Conservation (phyloP, 2,888 invertebrate genomes). For the Sympetrum striolatum region DNA sequence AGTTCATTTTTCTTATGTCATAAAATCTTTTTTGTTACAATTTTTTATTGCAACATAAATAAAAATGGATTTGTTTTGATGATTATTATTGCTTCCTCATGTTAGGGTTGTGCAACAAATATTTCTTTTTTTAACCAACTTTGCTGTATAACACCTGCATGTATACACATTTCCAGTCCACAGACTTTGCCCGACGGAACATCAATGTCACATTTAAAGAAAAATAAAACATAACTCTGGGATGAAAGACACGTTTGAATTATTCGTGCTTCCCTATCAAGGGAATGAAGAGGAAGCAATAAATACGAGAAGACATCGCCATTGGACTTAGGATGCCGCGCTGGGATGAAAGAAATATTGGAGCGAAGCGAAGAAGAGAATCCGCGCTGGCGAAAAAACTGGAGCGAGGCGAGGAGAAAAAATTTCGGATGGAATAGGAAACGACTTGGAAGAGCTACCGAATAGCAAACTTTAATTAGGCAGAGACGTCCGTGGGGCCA, state of each 20-base stretch:
- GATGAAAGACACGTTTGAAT: neutral
- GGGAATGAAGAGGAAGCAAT: neutral
- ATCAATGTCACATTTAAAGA: no score
- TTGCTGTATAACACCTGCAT: no score
- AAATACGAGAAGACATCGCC: neutral
- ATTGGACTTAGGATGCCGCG: neutral
- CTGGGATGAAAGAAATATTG: neutral
- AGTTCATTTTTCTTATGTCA: no score
- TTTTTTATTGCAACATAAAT: no score
- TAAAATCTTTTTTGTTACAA: no score
- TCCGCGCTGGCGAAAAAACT: neutral
- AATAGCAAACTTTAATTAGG: conserved; percentile 21
- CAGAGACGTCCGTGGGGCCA: neutral
- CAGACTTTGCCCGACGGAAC: no score
- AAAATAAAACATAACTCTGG: no score
- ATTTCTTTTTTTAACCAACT: no score
- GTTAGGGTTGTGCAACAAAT: no score
- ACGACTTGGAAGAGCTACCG: neutral
- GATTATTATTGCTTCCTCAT: no score
- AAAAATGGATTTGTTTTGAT: no score
- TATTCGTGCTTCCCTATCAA: neutral
- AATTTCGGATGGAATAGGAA: neutral
- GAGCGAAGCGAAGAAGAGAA: neutral
- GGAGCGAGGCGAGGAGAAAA: neutral
- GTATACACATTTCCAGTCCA: no score